Evolutionary conservation across 2,888 invertebrate genomes (phyloP), one percentile per base, ranked within the genome.

Genomic region (Drosophila tanythrix): DNA sequence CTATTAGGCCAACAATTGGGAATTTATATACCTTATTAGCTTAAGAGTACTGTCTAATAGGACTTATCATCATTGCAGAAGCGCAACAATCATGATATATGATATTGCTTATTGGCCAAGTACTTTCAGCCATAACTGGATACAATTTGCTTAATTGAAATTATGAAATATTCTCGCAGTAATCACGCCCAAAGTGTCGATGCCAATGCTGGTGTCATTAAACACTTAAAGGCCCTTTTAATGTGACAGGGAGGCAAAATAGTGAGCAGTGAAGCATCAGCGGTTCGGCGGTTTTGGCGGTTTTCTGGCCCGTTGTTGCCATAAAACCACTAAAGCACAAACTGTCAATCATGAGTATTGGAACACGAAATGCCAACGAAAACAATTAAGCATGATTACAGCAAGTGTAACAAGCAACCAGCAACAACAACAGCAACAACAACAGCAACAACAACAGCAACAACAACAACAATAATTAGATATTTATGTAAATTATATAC

Each of bases 381-480:
- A 89, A 83, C 82, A 89, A 89, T 89, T 87, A 87, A 81, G 76
- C 84, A 89, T 84, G 82, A 85, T 87, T 89, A 89, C 84, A 87
- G 71, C 84, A 87, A 87, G 60, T 82, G 61, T 74, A 74, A 70
- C 72, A 76, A 60, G 40, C 59, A 73, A n/a, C 56, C 52, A 46
- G 21, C 21, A 53, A 21, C 61, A 53, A n/a, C 27, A 53, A 1
- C 36, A 57, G 21, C 15, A 59, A n/a, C 61, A 59, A 40, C 74
- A 79, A 55, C 60, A 63, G 75, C 87, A 84, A 81, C 89, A 84
- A n/a, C 27, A 53, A 2, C 36, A 57, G 15, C 15, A 59, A 13
- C 61, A 59, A 40, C 74, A 79, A 55, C 60, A 63, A 77, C 87
- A 84, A 81, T 87, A 85, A 89, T 83, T 87, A 89, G 84, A 89